These are phyloP conservation scores for Hoplodrina ambigua DNA, from an alignment of 2,888 invertebrate species.

Conservation along the genomic window DNA sequence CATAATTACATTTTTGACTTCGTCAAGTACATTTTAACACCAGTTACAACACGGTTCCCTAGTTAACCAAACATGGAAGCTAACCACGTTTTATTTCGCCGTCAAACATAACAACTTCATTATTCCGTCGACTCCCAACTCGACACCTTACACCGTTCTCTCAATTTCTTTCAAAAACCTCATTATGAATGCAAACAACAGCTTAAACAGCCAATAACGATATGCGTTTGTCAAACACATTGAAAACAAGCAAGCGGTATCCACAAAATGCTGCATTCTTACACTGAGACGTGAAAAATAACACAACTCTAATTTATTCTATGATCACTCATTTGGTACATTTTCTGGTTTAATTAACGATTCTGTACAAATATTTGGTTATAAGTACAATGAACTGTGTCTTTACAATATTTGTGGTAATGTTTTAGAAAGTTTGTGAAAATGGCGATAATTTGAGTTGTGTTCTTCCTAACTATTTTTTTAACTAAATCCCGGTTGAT, in stretches of 20 bases:
- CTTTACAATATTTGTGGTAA: slow-evolving; percentile 15
- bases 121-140: slow-evolving; percentile 15
- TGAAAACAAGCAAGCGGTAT: slow-evolving; percentile 69
- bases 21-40: no score
- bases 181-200: slow-evolving; percentile 58
- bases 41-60: no score
- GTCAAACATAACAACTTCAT: slow-evolving; percentile 26
- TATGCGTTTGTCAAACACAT: slow-evolving; percentile 76
- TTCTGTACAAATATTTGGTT: slow-evolving; percentile 82
- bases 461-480: no score
- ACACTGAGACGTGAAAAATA: slow-evolving; percentile 84
- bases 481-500: no score
- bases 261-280: slow-evolving; percentile 83
- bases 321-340: slow-evolving; percentile 78
- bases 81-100: slow-evolving; percentile 11
- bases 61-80: slow-evolving; percentile 6
- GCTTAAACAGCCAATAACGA: slow-evolving; percentile 53
- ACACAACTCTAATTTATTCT: slow-evolving; percentile 86
- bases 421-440: slow-evolving; percentile 34
- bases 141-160: slow-evolving; percentile 18
- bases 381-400: slow-evolving; percentile 75
- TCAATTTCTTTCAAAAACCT: slow-evolving; percentile 53
- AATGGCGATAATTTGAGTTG: slow-evolving; percentile 16
- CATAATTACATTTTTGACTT: no score
- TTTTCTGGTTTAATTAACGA: slow-evolving; percentile 82